Conservation (phyloP, 2,113 vertebrate species). For the Melanerpes aurifrons region DNA sequence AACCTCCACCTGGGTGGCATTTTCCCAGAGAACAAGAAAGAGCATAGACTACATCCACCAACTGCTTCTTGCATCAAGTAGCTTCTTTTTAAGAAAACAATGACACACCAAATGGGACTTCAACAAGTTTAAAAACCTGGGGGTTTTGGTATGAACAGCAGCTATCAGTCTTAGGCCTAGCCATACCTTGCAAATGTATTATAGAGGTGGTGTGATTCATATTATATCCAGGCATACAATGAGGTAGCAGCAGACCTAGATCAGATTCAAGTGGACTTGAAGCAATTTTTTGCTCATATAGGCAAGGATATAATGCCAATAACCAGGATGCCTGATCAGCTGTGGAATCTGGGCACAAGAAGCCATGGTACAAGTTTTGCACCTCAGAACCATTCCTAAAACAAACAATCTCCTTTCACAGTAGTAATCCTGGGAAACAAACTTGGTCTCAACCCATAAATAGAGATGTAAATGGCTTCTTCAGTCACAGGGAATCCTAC, state of each 20-base stretch:
- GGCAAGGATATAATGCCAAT: background rate
- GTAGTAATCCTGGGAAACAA: background rate
- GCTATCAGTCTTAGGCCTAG: background rate
- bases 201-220: background rate
- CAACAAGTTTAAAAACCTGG: background rate
- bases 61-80: background rate
- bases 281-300: background rate
- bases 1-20: accelerated
- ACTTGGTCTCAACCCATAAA: background rate
- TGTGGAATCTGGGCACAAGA: background rate
- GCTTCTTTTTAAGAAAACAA: background rate
- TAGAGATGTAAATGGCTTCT: background rate
- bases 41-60: background rate
- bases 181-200: background rate
- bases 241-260: background rate
- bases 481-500: background rate
- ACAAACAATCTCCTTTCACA: background rate
- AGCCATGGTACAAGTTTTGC: background rate
- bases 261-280: background rate
- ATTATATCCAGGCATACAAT: background rate
- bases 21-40: background rate
- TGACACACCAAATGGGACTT: background rate
- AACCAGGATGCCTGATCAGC: background rate
- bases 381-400: background rate
- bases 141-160: background rate